These are phyloP conservation scores for Stegostoma tigrinum DNA, from an alignment of 2,113 vertebrate genomes.

Conservation along the genomic window DNA sequence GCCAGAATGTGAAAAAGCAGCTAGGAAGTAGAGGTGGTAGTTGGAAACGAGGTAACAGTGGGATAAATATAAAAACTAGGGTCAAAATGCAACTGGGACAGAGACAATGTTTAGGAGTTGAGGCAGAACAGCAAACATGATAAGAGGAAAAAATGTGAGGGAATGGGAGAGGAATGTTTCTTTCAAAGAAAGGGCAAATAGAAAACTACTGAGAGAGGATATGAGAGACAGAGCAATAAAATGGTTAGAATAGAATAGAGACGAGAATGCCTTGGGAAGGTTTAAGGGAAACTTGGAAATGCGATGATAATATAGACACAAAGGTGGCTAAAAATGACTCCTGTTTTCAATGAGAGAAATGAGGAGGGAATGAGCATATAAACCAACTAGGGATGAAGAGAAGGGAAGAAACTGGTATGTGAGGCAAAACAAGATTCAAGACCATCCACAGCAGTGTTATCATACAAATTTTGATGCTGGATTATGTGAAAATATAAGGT, in stretches of 20 bases:
- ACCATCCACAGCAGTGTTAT: too few relatives aligned
- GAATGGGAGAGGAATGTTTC: not conserved
- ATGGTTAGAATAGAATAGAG: too few relatives aligned
- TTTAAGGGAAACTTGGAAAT: not conserved
- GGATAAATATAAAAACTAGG: not conserved
- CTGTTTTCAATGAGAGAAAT: not conserved
- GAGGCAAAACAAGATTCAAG: too few relatives aligned
- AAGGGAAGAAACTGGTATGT: not conserved
- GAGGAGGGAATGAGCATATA: not conserved
- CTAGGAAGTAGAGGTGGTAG: not conserved
- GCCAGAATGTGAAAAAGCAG: not conserved
- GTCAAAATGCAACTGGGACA: not conserved
- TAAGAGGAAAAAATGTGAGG: not conserved
- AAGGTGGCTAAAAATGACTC: not conserved
- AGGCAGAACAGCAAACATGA: not conserved
- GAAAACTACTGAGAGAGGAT: not conserved
- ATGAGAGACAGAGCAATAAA: not conserved
- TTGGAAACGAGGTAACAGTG: not conserved
- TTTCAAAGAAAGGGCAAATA: not conserved
- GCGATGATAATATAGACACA: not conserved
- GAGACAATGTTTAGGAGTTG: not conserved
- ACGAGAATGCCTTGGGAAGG: not conserved
- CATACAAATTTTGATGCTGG: too few relatives aligned
- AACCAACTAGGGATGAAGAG: not conserved
- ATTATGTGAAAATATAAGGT: too few relatives aligned